Evolutionary conservation across 1,140 invertebrate species (phyloP), one percentile per base, ranked within the genome.

Genomic region (Drosophila triauraria): DNA sequence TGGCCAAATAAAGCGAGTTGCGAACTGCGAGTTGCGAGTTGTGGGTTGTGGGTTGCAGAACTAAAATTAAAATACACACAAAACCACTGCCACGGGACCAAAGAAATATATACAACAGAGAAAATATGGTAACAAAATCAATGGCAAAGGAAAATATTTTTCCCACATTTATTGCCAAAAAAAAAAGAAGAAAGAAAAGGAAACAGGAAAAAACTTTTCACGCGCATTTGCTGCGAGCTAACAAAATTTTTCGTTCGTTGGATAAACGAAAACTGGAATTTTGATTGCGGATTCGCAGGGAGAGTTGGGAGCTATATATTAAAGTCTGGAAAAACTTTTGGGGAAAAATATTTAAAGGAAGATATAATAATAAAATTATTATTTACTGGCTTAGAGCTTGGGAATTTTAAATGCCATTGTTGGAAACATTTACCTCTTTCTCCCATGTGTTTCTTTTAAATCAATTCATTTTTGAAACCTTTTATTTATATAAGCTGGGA

Each of bases 31-130:
- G 12, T 13, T 20, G 77, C 40, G 35, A 38, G 12, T 13, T 38
- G 35, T 3, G 32, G 9, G 32, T 32, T 15, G 23, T 54, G 54
- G 53, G 35, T 69, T 60, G 32, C 44, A 38, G 44, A 62, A 65
- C 69, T 46, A 47, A 68, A 82, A 86, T 75, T 75, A 78, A 78
- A 82, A 78, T 44, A 62, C 56, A 78, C 75, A 63, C 46, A 30
- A 32, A 30, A 51, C 4, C 17, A n/a, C 30, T 27, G 57, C 25
- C 32, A 13, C 51, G 51, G 32, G 38, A 4, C 27, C 30, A 48
- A 48, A 48, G 43, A 27, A 48, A 60, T 48, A 20, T 20, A 20
- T 1, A 38, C 10, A 44, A 56, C 23, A 8, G 32, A 54, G 32
- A 72, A 74, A 69, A 61, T 69, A 69, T 57, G 40, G 56, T 46